phyloP scores from a whole-genome alignment of 2,888 invertebrate genomes.

The Mayetiola destructor region DNA sequence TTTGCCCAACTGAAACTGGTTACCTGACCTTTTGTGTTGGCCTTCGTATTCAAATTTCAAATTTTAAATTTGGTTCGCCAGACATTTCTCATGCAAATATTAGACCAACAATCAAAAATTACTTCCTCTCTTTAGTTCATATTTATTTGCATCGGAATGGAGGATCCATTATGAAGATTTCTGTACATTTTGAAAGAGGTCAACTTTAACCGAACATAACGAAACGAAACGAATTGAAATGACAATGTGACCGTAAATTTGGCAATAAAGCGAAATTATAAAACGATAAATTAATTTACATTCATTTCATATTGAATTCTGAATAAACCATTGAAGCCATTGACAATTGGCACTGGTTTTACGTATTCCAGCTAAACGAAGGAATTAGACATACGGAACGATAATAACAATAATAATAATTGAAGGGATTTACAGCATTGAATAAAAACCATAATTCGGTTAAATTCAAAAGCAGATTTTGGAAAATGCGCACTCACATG shows the following conservation, averaged over 20 bases:
- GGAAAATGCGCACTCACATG: background rate
- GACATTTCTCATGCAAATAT: no score
- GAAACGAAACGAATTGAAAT: constrained; percentile 4
- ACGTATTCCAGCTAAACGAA: background rate
- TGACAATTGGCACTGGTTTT: no score
- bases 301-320: background rate
- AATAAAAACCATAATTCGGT: constrained; percentile 7
- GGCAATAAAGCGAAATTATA: constrained; percentile 10
- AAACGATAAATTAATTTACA: constrained; percentile 9
- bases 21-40: no score
- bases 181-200: background rate
- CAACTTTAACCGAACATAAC: background rate
- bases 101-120: no score
- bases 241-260: background rate
- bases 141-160: background rate
- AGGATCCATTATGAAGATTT: background rate
- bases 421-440: no score
- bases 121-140: no score
- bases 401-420: background rate
- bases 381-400: background rate
- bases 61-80: no score
- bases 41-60: no score
- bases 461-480: background rate
- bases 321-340: no score
- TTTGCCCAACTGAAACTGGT: no score